phyloP scores from a whole-genome alignment of 2,888 invertebrate species.

The Melolontha melolontha region DNA sequence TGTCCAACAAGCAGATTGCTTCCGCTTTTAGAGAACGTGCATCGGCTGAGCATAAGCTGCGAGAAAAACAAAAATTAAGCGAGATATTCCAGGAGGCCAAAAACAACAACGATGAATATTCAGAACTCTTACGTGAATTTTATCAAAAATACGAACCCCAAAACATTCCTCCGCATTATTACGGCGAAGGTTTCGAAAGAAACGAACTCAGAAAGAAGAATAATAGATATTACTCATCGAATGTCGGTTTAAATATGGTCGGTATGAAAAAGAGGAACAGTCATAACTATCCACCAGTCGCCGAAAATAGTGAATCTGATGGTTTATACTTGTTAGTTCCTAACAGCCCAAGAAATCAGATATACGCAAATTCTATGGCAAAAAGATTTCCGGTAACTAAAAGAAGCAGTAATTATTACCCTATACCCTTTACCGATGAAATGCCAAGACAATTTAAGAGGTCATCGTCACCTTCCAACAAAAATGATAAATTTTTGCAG shows the following conservation, averaged over 20 bases:
- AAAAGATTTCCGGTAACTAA: slow-evolving; percentile 78
- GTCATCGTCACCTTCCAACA: slow-evolving; percentile 48
- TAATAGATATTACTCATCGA: slow-evolving; percentile 54
- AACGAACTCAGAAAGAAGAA: slow-evolving; percentile 49
- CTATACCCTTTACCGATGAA: slow-evolving; percentile 47
- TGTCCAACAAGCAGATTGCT: slow-evolving; percentile 63
- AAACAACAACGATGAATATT: slow-evolving; percentile 64
- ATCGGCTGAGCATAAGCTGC: slow-evolving; percentile 68
- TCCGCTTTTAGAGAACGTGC: slow-evolving; percentile 69
- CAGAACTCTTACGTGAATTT: slow-evolving; percentile 68
- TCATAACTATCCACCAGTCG: slow-evolving; percentile 42
- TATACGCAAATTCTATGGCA: slow-evolving; percentile 46
- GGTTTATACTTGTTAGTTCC: slow-evolving; percentile 35
- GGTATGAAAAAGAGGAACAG: slow-evolving; percentile 57
- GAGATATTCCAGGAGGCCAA: slow-evolving; percentile 57
- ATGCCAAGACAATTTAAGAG: slow-evolving; percentile 56
- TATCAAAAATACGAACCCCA: slow-evolving; percentile 70
- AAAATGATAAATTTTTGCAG: slow-evolving; percentile 59
- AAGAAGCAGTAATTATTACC: slow-evolving; percentile 68
- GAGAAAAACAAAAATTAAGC: slow-evolving; percentile 58
- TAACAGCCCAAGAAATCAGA: slow-evolving; percentile 43
- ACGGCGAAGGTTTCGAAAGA: slow-evolving; percentile 36
- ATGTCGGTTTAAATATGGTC: slow-evolving; percentile 58
- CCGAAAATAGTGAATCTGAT: slow-evolving; percentile 10
- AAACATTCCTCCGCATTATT: slow-evolving; percentile 55